phyloP scores from a whole-genome alignment of 1,140 invertebrate species.

The Drosophila pallidifrons region DNA sequence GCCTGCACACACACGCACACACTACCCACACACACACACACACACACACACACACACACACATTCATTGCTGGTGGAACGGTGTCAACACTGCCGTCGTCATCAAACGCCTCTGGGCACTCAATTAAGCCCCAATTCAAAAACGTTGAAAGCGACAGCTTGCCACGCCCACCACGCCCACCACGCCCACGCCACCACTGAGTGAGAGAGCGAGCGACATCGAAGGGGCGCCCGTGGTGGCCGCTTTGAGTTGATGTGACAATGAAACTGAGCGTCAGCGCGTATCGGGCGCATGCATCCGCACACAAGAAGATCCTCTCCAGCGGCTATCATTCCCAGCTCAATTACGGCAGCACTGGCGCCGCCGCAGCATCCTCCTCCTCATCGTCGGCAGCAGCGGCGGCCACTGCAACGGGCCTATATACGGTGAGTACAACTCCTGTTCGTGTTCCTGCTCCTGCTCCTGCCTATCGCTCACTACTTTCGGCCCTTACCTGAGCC shows the following conservation, averaged over 20 bases:
- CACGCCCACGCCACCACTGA: neutral
- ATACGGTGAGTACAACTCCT: slow-evolving; percentile 85
- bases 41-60: slow-evolving; percentile 1
- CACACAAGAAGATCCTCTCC: slow-evolving; percentile 92
- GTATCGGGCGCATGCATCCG: slow-evolving; percentile 92
- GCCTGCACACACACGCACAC: slow-evolving; percentile 9
- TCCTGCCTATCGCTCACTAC: too few relatives aligned
- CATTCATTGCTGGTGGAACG: slow-evolving; percentile 11
- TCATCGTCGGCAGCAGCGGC: slow-evolving; percentile 85
- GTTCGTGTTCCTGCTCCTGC: neutral
- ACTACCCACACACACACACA: neutral
- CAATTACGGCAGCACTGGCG: slow-evolving; percentile 91
- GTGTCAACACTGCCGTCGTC: slow-evolving; percentile 35
- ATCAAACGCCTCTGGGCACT: slow-evolving; percentile 69
- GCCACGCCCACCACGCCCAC: slow-evolving; percentile 37
- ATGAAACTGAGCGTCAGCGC: slow-evolving; percentile 94
- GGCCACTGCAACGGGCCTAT: slow-evolving; percentile 84
- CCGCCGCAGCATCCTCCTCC: slow-evolving; percentile 86
- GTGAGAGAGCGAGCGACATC: neutral
- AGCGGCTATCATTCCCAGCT: slow-evolving; percentile 91
- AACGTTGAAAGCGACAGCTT: slow-evolving; percentile 60
- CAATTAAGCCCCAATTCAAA: slow-evolving; percentile 77
- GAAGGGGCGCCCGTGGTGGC: slow-evolving; percentile 18
- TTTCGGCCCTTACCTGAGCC: too few relatives aligned
- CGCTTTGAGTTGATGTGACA: slow-evolving; percentile 72